Evolutionary conservation across 2,113 vertebrate species (phyloP), one percentile per base, ranked within the genome.

Genomic region (Callionymus lyra): DNA sequence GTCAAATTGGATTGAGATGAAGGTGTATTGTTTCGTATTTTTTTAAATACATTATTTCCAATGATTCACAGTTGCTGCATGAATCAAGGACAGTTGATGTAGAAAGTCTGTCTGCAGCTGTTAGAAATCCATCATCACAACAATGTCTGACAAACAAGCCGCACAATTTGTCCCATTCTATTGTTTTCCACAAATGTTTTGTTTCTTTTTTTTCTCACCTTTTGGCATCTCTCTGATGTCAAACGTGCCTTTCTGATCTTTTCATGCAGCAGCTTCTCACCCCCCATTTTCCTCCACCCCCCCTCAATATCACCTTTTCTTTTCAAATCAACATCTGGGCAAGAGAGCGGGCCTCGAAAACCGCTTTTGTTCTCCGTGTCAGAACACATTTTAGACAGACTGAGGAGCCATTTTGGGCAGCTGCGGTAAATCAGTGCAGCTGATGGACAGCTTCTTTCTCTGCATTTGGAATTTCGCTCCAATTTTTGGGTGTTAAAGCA

Each of bases 251-350:
- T 41, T 56, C 57, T 35, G 40, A 46, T 60, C 51, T 54, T 50
- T 50, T 53, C 42, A 42, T 46, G 27, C 37, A 57, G 54, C 61
- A 60, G 54, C 63, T 65, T 58, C n/a, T 31, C 16, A 10, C 12
- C 31, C 37, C 15, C 2, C 31, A 11, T 34, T 19, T 17, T 2
- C n/a, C 1, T 2, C 39, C 44, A 32, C 53, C 50, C 53, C 50
- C 53, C 53, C 38, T 41, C 44, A 50, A 47, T 38, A 65, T 60
- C 67, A 59, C 58, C 66, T 73, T 76, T 74, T 78, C 72, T 56
- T 70, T 61, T 78, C 39, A 34, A 76, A 81, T 82, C 74, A 77
- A 79, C 76, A 80, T 77, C 68, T 76, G 74, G 68, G 67, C 70
- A 47, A 56, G 47, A 48, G 54, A 42, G 37, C 44, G 46, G 46